Evolutionary conservation across 2,888 invertebrate species (phyloP).

Genomic region (Pocota personata): DNA sequence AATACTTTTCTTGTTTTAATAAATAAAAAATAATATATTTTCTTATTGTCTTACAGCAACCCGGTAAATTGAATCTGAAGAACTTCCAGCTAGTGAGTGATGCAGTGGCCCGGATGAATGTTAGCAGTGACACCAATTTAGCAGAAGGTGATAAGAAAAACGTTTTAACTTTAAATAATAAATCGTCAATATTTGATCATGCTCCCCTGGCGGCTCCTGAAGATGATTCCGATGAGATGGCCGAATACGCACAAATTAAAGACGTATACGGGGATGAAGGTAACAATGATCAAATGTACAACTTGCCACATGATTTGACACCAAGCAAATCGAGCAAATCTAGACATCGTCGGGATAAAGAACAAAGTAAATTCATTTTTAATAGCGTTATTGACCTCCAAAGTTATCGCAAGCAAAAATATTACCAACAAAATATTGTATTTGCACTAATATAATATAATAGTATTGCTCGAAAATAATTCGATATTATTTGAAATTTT

Average conservation of each 20-base stretch:
- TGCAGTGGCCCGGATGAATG: conserved; percentile 89
- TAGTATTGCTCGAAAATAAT: conserved; percentile 64
- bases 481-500: conserved; percentile 42
- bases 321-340: conserved; percentile 84
- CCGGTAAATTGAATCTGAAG: conserved; percentile 94
- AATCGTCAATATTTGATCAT: conserved; percentile 84
- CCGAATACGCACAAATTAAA: conserved; percentile 88
- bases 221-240: conserved; percentile 87
- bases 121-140: conserved; percentile 84
- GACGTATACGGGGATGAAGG: conserved; percentile 86
- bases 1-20: too few relatives aligned
- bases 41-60: conserved; percentile 85
- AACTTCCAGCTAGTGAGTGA: conserved; percentile 95
- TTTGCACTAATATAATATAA: conserved; percentile 63
- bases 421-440: conserved; percentile 43
- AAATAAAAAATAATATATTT: not conserved
- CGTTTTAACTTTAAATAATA: conserved; percentile 74
- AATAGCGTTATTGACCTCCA: conserved; percentile 61
- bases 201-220: conserved; percentile 91
- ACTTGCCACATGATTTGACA: conserved; percentile 87
- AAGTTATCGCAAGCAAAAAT: conserved; percentile 56
- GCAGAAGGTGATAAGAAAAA: conserved; percentile 81
- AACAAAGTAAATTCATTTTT: conserved; percentile 83
- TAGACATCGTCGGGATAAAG: conserved; percentile 87
- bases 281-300: conserved; percentile 84